These are phyloP conservation scores for Halyomorpha halys DNA, from an alignment of 1,140 invertebrate genomes.

Conservation along the genomic window DNA sequence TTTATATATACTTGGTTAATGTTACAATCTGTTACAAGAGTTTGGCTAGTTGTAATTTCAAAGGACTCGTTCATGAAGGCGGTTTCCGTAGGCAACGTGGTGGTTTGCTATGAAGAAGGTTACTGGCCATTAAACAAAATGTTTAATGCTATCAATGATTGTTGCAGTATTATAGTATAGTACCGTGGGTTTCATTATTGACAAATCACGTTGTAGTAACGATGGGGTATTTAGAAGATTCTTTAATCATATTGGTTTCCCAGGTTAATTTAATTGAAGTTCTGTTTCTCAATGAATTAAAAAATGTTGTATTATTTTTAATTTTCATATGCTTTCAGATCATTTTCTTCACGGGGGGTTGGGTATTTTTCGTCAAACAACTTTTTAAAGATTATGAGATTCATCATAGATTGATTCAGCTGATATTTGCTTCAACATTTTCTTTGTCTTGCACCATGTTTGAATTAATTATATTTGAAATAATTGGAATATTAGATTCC, in stretches of 20 bases:
- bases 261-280: conserved; percentile 4
- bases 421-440: conserved; percentile 95
- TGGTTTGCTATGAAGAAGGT: no score
- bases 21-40: no score
- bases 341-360: conserved; percentile 91
- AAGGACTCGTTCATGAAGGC: no score
- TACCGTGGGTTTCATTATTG: no score
- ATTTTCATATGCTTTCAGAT: conserved; percentile 51
- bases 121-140: no score
- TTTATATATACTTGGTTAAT: no score
- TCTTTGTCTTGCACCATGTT: conserved; percentile 98
- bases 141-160: no score
- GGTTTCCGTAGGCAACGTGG: no score
- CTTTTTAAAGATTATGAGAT: conserved; percentile 98
- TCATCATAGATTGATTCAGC: conserved; percentile 82
- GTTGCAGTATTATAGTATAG: no score
- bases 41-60: no score
- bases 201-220: no score
- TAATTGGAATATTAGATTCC: conserved; percentile 80
- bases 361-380: conserved; percentile 98
- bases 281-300: background rate
- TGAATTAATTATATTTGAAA: conserved; percentile 99
- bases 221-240: conserved; percentile 24
- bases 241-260: conserved; percentile 23
- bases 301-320: no score